Evolutionary conservation across 2,113 vertebrate genomes (phyloP).

Genomic region (Rhizomys pruinosus): DNA sequence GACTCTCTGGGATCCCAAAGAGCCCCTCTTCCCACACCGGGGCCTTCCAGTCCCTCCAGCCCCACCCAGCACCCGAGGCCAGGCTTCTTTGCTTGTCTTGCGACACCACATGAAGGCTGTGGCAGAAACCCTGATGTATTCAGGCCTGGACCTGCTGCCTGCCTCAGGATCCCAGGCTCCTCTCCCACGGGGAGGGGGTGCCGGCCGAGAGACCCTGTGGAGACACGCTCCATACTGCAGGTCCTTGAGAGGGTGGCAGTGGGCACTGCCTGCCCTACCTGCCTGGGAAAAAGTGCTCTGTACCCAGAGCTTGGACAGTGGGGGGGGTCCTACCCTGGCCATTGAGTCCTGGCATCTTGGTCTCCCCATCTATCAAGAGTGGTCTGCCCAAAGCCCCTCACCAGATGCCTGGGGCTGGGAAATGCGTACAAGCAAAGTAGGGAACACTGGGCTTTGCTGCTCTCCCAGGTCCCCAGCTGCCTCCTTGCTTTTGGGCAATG

Average conservation of each 20-base stretch:
- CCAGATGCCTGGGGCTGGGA: too few relatives aligned
- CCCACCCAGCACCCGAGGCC: neutral
- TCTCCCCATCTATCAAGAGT: fast-evolving
- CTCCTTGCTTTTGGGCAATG: neutral
- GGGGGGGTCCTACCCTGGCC: too few relatives aligned
- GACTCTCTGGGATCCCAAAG: neutral
- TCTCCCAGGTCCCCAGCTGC: neutral
- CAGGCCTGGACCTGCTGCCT: conserved; percentile 67
- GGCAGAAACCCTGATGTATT: neutral
- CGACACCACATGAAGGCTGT: neutral
- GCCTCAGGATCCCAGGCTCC: neutral
- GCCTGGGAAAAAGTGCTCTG: neutral
- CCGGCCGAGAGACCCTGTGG: neutral
- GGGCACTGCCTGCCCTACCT: neutral
- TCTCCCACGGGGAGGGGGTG: neutral
- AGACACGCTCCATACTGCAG: neutral
- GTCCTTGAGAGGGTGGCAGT: neutral
- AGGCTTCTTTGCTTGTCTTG: neutral
- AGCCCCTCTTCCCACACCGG: conserved; percentile 47
- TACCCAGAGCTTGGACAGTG: fast-evolving
- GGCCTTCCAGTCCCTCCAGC: neutral
- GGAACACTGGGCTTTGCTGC: fast-evolving
- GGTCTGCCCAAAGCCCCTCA: neutral
- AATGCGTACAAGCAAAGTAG: neutral
- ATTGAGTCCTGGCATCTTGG: neutral